Base-by-base conservation (phyloP, 2,113 vertebrate species). In the Empidonax traillii region DNA sequence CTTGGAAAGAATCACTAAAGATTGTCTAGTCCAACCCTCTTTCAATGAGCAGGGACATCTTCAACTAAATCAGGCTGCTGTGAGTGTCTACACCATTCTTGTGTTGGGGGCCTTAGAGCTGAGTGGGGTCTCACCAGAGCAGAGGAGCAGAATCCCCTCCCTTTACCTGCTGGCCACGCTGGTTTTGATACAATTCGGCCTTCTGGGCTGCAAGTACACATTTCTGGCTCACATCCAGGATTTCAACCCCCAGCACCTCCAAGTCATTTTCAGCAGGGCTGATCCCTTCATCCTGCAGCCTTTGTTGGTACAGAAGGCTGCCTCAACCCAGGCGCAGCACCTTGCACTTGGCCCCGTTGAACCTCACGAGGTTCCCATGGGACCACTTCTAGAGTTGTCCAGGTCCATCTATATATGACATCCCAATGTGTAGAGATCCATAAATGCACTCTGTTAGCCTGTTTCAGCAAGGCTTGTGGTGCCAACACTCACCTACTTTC, bases 351-450 rank as follows among this genome's bases (percentile, higher is more conserved):
- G 14, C 13, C 30, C 59, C 19, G 22, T n/a, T 68, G 74, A 62
- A 10, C 17, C 24, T 65, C 30, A 5, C 10, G 28, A 58, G 12
- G 7, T 52, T 82, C n/a, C 33, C 37, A 24, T 2, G 3, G 14
- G 8, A 18, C n/a, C 22, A 17, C 11, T 76, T 59, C 47, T 76
- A 1, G 0, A 39, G 52, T 56, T n/a, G 9, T 52, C 46, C 47
- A 59, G 10, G 24, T 44, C 53, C 12, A 8, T 35, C 63, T 53
- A 49, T 68, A 58, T 22, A 31, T n/a, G 35, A 20, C 31, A 79
- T 52, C 10, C 46, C 3, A 2, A 2, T 6, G 14, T 1, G 0
- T 23, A 17, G 61, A 84, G 17, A 52, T 66, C 19, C 1, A 0
- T 22, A 65, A 35, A 73, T 41, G 21, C 44, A 20, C 24, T 65